Base-by-base conservation (phyloP, 92 coral and sea anemone species). In the Isaurus tuberculatus region DNA sequence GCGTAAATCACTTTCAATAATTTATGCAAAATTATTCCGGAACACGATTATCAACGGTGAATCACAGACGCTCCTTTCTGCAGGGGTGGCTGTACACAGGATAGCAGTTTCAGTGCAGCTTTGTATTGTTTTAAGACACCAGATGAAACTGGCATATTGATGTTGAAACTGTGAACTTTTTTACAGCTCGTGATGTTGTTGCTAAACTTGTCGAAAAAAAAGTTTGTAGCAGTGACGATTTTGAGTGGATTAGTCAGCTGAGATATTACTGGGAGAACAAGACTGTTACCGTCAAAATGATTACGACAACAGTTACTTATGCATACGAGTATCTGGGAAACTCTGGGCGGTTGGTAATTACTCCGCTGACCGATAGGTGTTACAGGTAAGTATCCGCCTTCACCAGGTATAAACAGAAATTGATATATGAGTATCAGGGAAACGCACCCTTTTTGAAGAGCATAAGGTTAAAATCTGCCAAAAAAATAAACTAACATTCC, bases 321-420 rank as follows among this genome's bases (percentile, higher is more conserved):
- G 98, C 94, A 11, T 95, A 95, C 40, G 98, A 96, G 71, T 96
- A 96, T 60, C 93, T 96, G 46, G 99, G 99, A 11, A 96, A 96
- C 93, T 91, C 95, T 40, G 99, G 98, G 8, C 89, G 99, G 31
- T 98, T 96, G 2, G 99, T 96, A 22, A 94, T 96, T 17, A 96
- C 99, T 48, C 99, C 99, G 6, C 92, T 96, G 60, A 96, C 99
- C 14, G 99, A 96, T 89, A 86, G 99, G 79, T 96, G 99, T 70
- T 96, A 96, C 86, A 95, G 98, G 98, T 94, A 69, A 16, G 89
- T 32, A 75, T 73, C 9, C 65, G n/a, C n/a, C n/a, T n/a, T n/a
- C n/a, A n/a, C n/a, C n/a, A n/a, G n/a, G n/a, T n/a, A n/a, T n/a
- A n/a, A n/a, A n/a, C n/a, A n/a, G n/a, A n/a, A n/a, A n/a, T n/a